Evolutionary conservation across 2,888 invertebrate genomes (phyloP).

Genomic region (Acanthosepion esculentum): DNA sequence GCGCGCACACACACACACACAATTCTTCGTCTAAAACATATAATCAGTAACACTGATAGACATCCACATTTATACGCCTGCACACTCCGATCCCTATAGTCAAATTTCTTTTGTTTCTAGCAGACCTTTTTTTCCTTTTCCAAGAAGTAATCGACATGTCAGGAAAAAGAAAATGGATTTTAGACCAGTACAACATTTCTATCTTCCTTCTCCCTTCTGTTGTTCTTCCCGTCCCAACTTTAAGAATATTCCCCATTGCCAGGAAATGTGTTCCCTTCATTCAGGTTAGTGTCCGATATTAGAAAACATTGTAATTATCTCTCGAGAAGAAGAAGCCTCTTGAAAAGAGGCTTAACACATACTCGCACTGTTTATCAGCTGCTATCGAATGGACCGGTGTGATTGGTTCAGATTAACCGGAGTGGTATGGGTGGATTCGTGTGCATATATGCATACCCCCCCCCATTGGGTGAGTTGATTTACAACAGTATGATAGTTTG

Average conservation of each 20-base stretch:
- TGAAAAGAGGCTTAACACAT: not conserved
- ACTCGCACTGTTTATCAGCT: not conserved
- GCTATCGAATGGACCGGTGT: not conserved
- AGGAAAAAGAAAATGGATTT: not conserved
- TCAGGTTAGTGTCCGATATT: not conserved
- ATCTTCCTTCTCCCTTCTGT: not conserved
- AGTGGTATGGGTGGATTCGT: not conserved
- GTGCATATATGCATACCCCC: not conserved
- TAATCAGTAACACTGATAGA: not conserved
- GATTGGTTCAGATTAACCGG: not conserved
- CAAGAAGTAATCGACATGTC: not conserved
- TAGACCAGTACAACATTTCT: not conserved
- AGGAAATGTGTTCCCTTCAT: not conserved
- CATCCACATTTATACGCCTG: not conserved
- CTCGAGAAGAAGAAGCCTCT: not conserved
- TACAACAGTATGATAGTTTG: not conserved
- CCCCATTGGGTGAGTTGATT: not conserved
- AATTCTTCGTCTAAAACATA: not conserved
- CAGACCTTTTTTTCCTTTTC: not conserved
- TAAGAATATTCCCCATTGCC: not conserved
- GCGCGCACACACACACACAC: no score
- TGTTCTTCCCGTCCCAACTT: not conserved
- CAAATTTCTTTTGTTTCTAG: not conserved
- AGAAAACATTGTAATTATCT: conserved; percentile 13
- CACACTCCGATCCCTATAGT: not conserved